Evolutionary conservation across 2,797 vertebrate genomes (phyloP).

Genomic region (Rhincodon typus): DNA sequence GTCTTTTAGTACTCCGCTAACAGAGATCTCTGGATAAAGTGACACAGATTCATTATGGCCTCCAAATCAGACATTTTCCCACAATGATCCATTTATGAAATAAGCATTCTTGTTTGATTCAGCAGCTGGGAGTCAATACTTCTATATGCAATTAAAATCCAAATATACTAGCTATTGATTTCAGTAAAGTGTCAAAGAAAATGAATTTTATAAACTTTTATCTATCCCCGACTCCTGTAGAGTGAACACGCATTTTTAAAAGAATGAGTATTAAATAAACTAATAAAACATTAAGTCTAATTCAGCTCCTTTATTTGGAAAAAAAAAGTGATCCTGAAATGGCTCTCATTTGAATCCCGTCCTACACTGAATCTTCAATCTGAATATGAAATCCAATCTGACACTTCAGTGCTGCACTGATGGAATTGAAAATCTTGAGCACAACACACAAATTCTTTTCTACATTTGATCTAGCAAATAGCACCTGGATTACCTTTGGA

Average conservation of each 20-base stretch:
- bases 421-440: neutral
- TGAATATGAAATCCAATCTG: neutral
- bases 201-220: neutral
- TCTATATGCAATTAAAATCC: neutral
- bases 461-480: neutral
- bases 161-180: neutral
- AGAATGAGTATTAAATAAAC: neutral
- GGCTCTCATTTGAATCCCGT: neutral
- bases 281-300: neutral
- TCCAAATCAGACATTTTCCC: too few species aligned
- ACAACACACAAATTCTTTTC: neutral
- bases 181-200: neutral
- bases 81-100: neutral
- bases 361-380: neutral
- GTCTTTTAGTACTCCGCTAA: neutral
- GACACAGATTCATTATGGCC: neutral
- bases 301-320: neutral
- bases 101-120: neutral
- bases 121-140: neutral
- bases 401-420: neutral
- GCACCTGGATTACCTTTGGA: too few species aligned
- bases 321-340: neutral
- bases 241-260: too few species aligned
- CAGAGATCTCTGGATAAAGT: neutral
- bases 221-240: neutral